These are phyloP conservation scores for Mormoops blainvillei DNA, from an alignment of 2,113 vertebrate genomes.

Conservation along the genomic window DNA sequence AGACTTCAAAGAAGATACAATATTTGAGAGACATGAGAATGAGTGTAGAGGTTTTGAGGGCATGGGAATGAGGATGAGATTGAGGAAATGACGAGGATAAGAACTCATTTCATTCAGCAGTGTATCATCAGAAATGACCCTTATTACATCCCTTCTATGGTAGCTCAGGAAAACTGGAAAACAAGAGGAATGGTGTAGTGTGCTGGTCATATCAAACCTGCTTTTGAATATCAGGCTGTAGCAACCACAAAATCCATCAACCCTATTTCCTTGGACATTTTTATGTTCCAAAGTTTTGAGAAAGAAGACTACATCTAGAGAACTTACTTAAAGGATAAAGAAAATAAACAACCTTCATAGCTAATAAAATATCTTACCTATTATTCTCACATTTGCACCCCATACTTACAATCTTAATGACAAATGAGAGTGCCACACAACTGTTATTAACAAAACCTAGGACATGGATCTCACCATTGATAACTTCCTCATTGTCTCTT, in stretches of 20 bases:
- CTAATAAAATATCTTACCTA: neutral
- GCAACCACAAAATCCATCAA: neutral
- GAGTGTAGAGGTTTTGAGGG: neutral
- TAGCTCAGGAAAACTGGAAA: neutral
- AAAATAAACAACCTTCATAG: neutral
- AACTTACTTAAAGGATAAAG: neutral
- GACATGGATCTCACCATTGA: neutral
- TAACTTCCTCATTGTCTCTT: rapidly evolving
- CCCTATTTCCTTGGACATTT: neutral
- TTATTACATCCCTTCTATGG: neutral
- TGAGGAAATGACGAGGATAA: neutral
- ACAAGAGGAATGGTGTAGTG: neutral
- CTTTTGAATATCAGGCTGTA: neutral
- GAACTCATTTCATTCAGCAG: neutral
- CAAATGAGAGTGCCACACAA: neutral
- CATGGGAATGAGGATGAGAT: neutral
- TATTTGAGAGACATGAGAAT: neutral
- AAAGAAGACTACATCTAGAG: neutral
- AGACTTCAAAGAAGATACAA: neutral
- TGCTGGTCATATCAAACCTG: neutral
- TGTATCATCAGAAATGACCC: neutral
- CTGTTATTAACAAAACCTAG: neutral
- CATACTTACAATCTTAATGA: neutral
- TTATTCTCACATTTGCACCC: neutral
- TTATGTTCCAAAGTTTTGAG: neutral